phyloP scores from a whole-genome alignment of 2,888 invertebrate genomes.

The Trachelus troglodyta region DNA sequence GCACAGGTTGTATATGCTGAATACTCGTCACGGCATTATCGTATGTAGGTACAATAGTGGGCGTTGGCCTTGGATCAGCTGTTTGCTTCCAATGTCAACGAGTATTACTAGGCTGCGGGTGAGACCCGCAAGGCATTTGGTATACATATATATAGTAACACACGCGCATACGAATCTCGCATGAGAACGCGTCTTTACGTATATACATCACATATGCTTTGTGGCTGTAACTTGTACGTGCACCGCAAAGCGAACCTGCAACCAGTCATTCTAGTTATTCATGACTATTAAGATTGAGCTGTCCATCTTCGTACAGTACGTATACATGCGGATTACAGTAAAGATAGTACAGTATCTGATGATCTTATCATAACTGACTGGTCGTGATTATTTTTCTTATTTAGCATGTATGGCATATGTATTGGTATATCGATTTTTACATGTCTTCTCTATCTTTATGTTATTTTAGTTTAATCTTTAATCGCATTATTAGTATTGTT shows the following conservation, averaged over 20 bases:
- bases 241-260: background rate
- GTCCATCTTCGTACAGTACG: background rate
- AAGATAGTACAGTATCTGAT: background rate
- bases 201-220: too few species aligned
- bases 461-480: background rate
- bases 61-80: conserved; percentile 53
- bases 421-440: background rate
- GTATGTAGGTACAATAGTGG: conserved; percentile 28
- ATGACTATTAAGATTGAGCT: background rate
- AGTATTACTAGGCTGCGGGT: conserved; percentile 40
- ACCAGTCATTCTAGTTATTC: background rate
- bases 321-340: background rate
- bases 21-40: conserved; percentile 27
- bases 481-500: background rate
- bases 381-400: background rate
- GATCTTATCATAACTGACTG: background rate
- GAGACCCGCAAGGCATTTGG: conserved; percentile 17
- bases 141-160: background rate
- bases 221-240: too few species aligned
- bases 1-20: background rate
- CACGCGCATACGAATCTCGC: conserved; percentile 13
- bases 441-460: background rate
- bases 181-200: too few species aligned
- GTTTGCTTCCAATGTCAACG: conserved; percentile 54
- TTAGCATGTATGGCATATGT: background rate